Evolutionary conservation across 2,113 vertebrate genomes (phyloP).

Genomic region (Gorsachius goisagi): DNA sequence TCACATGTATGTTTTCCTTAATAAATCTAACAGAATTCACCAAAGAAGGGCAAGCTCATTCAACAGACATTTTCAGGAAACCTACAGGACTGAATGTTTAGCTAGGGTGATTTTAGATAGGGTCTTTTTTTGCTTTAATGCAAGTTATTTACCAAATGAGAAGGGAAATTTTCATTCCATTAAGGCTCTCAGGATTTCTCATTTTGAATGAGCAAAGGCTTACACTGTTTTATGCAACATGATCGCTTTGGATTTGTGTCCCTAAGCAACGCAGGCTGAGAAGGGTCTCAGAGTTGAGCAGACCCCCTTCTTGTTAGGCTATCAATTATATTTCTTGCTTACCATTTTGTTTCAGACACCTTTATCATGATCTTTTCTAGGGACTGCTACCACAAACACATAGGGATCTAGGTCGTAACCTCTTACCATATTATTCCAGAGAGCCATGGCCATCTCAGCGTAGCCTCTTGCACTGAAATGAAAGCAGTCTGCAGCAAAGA

Average conservation of each 20-base stretch:
- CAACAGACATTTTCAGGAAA: not conserved
- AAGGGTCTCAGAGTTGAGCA: not conserved
- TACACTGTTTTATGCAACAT: not conserved
- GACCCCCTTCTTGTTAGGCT: not conserved
- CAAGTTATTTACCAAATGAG: not conserved
- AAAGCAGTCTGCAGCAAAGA: constrained; percentile 90
- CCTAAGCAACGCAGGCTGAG: not conserved
- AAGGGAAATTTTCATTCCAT: not conserved
- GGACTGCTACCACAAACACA: not conserved
- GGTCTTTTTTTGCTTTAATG: not conserved
- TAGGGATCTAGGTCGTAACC: accelerated
- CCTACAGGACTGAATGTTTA: not conserved
- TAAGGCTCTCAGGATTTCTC: not conserved
- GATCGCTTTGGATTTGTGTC: not conserved
- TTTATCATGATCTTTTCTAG: not conserved
- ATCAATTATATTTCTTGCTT: not conserved
- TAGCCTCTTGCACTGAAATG: constrained; percentile 88
- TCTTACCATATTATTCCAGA: constrained; percentile 97
- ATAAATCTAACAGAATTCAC: not conserved
- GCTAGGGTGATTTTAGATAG: not conserved
- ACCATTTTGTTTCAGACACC: not conserved
- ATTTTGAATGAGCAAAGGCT: not conserved
- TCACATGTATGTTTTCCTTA: not conserved
- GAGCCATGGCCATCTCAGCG: constrained; percentile 84
- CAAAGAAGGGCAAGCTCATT: not conserved